Evolutionary conservation across 2,888 invertebrate genomes (phyloP), one percentile per base, ranked within the genome.

Genomic region (Lasioglossum lativentre): DNA sequence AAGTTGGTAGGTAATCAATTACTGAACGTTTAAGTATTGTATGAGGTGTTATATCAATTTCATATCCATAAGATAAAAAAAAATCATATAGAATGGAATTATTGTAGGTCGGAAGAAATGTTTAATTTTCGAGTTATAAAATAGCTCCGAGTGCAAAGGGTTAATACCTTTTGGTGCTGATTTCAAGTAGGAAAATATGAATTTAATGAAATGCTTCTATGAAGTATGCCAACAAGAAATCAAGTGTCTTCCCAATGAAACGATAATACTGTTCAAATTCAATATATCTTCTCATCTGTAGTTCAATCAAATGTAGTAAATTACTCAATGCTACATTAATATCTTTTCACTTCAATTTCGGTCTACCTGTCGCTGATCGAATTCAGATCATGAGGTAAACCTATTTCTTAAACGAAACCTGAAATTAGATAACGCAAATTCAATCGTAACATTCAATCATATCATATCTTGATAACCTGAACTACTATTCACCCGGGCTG

Each of bases 381-480:
- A 59, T 59, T 59, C 27, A 27, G 59, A 27, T 59, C 59, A 59
- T 16, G 27, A 12, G 27, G n/a, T 59, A 27, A 59, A 27, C 14
- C 27, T 27, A 63, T 63, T 63, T 30, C 63, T 63, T 63, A 30
- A 63, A 30, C 30, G 19, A 40, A 19, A 42, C 47, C 47, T n/a
- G 30, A 80, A 66, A 40, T 68, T 30, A 40, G 52, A 66, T 78
- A 52, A 82, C 52, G 40, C 42, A 78, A 74, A 34, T 70, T 47
- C 68, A 40, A 52, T 42, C 40, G 16, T 30, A 30, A 63, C 63
- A 63, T n/a, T n/a, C n/a, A n/a, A n/a, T n/a, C n/a, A 30, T 63
- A 63, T 30, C 30, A n/a, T 63, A 16, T 27, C 63, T 63, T 63
- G 63, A 27, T 63, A 63, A 63, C 27, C 59, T 2, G 30, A 63